Evolutionary conservation across 2,888 invertebrate species (phyloP).

Genomic region (Machimus rusticus): DNA sequence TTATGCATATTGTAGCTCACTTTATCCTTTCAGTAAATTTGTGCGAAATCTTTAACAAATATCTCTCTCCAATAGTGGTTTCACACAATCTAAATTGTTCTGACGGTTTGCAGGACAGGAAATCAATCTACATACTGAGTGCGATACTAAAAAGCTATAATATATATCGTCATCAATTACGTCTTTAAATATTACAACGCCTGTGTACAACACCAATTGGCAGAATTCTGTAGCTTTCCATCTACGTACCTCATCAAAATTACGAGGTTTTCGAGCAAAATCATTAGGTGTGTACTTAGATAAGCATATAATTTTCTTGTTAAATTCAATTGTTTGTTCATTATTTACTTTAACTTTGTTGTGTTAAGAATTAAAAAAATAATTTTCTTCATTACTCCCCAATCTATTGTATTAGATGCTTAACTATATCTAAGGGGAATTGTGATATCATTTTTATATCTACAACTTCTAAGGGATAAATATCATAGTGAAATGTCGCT

Average conservation of each 20-base stretch:
- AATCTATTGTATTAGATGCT: not conserved
- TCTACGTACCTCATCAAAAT: slow-evolving; percentile 45
- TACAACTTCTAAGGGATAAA: not conserved
- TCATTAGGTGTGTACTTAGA: slow-evolving; percentile 26
- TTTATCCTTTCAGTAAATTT: not conserved
- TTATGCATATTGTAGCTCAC: slow-evolving; percentile 15
- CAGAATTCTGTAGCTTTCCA: slow-evolving; percentile 46
- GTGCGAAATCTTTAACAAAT: slow-evolving; percentile 43
- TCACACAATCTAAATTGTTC: slow-evolving; percentile 39
- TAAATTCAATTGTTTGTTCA: not conserved
- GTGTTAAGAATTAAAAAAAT: not conserved
- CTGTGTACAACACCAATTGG: slow-evolving; percentile 45
- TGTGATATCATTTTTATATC: not conserved
- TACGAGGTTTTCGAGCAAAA: slow-evolving; percentile 45
- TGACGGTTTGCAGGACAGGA: slow-evolving; percentile 13
- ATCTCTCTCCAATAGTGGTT: slow-evolving; percentile 41
- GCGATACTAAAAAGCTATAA: slow-evolving; percentile 39
- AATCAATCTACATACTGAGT: slow-evolving; percentile 29
- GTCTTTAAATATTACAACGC: slow-evolving; percentile 46
- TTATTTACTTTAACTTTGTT: not conserved
- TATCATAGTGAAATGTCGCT: too few species aligned
- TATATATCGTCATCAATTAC: slow-evolving; percentile 45
- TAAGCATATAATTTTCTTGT: slow-evolving; percentile 18
- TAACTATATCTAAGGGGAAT: not conserved
- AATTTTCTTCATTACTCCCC: not conserved